Evolutionary conservation across 2,113 vertebrate genomes (phyloP), one percentile per base, ranked within the genome.

Genomic region (Pungitius pungitius): DNA sequence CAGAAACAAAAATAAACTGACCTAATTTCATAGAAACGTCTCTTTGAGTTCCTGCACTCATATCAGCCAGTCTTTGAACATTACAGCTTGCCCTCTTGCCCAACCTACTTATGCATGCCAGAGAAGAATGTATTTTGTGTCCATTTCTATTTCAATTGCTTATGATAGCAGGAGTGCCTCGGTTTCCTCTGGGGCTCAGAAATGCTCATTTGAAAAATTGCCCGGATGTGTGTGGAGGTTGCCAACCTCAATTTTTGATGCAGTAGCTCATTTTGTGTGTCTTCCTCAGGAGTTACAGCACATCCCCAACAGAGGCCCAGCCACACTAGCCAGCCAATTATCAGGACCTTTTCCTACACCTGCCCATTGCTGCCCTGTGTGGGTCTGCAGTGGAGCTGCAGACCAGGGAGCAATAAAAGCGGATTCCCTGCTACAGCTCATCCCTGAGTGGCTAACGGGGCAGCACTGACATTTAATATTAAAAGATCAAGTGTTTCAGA

Each of bases 221-320:
- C 78, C 81, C 82, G 69, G 87, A 88, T 77, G 85, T 89, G 88
- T 83, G 80, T 17, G 62, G 87, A 85, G 90, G 90, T 91, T 91
- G 90, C 84, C 91, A 92, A 92, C 90, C 92, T 91, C 89, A 87
- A 90, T 93, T 93, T 93, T 88, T 90, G 80, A 88, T 86, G 90
- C 88, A 88, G 89, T 87, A 76, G 87, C 87, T 89, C 88, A 87
- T 92, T 92, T 89, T 88, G 84, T 84, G 83, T 78, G 73, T 85
- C 82, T 87, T 90, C 70, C 81, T 84, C 85, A 26, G 49, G 76
- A 87, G 82, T 84, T 73, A 20, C 62, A 55, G 60, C 69, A 74
- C 60, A 67, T 76, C 73, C 79, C 84, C 86, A 83, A 61, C 51
- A 56, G 83, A 73, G 84, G 83, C 73, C 78, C 66, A 56, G 78